A percentile compares a stretch with the other conserved stretches of the same genome.
phyloP scores from a whole-genome alignment of 1,140 invertebrate species.

The Temnothorax longispinosus region DNA sequence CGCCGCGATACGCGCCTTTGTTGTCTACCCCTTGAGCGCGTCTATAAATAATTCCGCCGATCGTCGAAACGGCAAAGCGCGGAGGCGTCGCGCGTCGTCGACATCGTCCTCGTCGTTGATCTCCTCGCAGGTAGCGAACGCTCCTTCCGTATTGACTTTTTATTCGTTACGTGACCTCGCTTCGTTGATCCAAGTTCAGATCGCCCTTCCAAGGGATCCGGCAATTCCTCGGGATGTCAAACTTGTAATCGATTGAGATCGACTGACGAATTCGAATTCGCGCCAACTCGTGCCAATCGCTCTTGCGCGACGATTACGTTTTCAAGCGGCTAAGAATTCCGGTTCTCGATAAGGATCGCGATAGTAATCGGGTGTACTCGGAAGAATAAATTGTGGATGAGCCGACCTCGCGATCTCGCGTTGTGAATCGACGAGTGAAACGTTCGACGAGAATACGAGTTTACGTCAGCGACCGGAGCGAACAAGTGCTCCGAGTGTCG shows the following conservation, averaged over 20 bases:
- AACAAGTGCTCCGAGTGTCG: background rate
- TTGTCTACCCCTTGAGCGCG: constrained; percentile 30
- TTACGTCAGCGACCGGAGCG: background rate
- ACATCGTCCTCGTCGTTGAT: background rate
- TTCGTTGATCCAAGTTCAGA: too few species aligned
- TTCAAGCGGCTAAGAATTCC: too few species aligned
- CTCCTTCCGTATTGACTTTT: background rate
- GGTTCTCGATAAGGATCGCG: background rate
- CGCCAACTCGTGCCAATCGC: background rate
- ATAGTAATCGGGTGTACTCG: background rate
- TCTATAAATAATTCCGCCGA: constrained; percentile 63
- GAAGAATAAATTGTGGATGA: background rate
- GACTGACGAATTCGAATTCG: background rate
- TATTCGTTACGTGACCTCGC: too few species aligned
- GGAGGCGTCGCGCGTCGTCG: background rate
- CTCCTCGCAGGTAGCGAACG: background rate
- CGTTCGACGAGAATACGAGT: background rate
- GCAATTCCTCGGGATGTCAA: background rate
- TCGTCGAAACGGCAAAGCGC: constrained; percentile 27
- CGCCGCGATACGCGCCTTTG: constrained; percentile 25
- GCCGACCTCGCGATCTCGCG: background rate
- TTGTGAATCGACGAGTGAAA: background rate
- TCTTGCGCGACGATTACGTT: background rate
- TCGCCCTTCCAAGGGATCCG: background rate
- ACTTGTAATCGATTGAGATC: background rate